Conservation (phyloP, 2,113 vertebrate genomes). For the Semnopithecus entellus region DNA sequence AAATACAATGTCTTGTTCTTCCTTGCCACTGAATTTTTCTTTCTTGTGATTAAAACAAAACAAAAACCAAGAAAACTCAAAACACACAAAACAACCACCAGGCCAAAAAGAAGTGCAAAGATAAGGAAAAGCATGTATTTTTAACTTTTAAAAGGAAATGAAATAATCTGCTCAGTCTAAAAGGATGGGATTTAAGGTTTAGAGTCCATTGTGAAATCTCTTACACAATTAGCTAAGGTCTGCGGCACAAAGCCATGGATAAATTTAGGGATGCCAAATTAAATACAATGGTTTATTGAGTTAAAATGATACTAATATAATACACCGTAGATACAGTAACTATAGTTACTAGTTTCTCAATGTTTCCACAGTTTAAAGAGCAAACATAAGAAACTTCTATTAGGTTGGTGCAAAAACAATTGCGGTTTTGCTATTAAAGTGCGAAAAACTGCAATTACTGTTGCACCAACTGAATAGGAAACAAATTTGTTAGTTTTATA, state of each 20-base stretch:
- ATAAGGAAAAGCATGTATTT: background rate
- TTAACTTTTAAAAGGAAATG: background rate
- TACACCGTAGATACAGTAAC: background rate
- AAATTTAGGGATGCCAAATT: constrained; percentile 40
- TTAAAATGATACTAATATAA: constrained; percentile 38
- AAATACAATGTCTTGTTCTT: background rate
- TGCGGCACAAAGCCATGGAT: background rate
- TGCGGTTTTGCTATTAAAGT: too few relatives aligned
- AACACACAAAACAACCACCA: background rate
- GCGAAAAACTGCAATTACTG: too few relatives aligned
- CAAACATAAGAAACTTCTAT: constrained; percentile 18
- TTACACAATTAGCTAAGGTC: constrained; percentile 6
- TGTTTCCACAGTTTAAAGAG: constrained; percentile 47
- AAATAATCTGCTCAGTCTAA: background rate
- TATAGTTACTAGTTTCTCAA: constrained; percentile 29
- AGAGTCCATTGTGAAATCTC: constrained; percentile 11
- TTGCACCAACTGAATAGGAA: background rate
- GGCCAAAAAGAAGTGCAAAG: background rate
- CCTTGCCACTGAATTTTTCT: background rate
- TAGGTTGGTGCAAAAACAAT: too few relatives aligned
- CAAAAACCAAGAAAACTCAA: constrained; percentile 22
- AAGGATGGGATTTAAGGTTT: constrained; percentile 24
- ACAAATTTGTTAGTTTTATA: constrained; percentile 45
- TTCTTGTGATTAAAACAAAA: constrained; percentile 40
- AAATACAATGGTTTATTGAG: constrained; percentile 21